Evolutionary conservation across 2,888 invertebrate species (phyloP).

Genomic region (Microplitis deprimator): DNA sequence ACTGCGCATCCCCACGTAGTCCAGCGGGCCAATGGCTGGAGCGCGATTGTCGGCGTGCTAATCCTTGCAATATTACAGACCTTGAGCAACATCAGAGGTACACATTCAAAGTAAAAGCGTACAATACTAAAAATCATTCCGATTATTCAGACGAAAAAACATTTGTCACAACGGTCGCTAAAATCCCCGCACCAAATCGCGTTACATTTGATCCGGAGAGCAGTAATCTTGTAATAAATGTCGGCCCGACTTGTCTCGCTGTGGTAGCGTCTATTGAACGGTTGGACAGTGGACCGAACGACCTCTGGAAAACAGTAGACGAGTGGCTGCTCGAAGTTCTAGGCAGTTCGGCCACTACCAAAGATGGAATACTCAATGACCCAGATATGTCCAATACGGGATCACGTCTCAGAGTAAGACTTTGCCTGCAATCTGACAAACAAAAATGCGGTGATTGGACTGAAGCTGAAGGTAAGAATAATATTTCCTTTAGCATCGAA

Average conservation of each 20-base stretch:
- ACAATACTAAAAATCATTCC: constrained; percentile 90
- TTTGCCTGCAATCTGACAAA: constrained; percentile 85
- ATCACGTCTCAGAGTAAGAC: constrained; percentile 82
- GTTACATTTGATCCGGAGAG: constrained; percentile 88
- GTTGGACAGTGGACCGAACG: constrained; percentile 74
- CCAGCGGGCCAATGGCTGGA: constrained; percentile 83
- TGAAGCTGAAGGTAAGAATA: constrained; percentile 84
- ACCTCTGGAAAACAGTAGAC: constrained; percentile 81
- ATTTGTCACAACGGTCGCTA: constrained; percentile 87
- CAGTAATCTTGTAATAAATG: constrained; percentile 83
- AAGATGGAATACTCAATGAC: constrained; percentile 80
- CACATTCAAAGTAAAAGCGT: constrained; percentile 89
- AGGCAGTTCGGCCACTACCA: constrained; percentile 79
- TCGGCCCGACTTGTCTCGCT: constrained; percentile 84
- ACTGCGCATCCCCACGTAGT: constrained; percentile 75
- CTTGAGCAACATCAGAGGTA: constrained; percentile 91
- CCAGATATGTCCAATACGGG: constrained; percentile 73
- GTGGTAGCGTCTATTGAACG: constrained; percentile 84
- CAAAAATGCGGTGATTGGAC: constrained; percentile 88
- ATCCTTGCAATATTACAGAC: constrained; percentile 90
- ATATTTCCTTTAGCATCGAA: constrained; percentile 52
- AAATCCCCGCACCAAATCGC: constrained; percentile 84
- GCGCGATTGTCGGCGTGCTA: constrained; percentile 86
- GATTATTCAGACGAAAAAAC: constrained; percentile 89
- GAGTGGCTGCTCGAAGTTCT: constrained; percentile 82